Base-by-base conservation (phyloP, 2,797 vertebrate species). In the Poliocrania exsul region DNA sequence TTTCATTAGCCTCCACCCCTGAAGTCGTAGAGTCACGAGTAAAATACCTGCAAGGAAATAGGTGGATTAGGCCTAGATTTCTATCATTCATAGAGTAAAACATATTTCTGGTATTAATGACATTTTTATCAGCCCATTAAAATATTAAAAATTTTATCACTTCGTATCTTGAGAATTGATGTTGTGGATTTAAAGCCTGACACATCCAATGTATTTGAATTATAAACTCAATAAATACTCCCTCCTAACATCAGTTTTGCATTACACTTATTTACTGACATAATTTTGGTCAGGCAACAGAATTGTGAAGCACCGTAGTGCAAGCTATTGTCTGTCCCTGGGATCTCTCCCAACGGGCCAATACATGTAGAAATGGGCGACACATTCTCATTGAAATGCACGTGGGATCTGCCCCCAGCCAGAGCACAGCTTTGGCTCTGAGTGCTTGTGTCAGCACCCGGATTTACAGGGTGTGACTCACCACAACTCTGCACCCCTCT, bases 51-150 rank as follows among this genome's bases (percentile, higher is more conserved):
- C 35, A 82, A 64, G 51, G 64, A 70, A 90, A 37, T 24, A 78
- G 54, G 81, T 83, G 10, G 47, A 85, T 88, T 61, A 35, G 23
- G 18, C 46, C 80, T 71, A 86, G 47, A 62, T 90, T 81, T 86
- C 40, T 75, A 17, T 50, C 23, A 78, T 62, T 87, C 65, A 67
- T 2, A 50, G 46, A 71, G 33, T 74, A 81, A 93, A 84, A 85
- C n/a, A 29, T 20, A 40, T 53, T 92, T 81, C 75, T 3, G 4
- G 53, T 82, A 85, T 65, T 90, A 83, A 93, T 79, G 29, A 79
- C 42, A 86, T n/a, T 91, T 88, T 74, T 86, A 88, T 90, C 80
- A 88, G 66, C 26, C 73, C 16, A 70, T 47, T 92, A 73, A 91
- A 95, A 90, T 78, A 90, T 37, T 86, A 83, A 91, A 80, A 64